A percentile compares a stretch with the other conserved stretches of the same genome.
Evolutionary conservation across 2,797 vertebrate species (phyloP).

Genomic region (Allobates femoralis): DNA sequence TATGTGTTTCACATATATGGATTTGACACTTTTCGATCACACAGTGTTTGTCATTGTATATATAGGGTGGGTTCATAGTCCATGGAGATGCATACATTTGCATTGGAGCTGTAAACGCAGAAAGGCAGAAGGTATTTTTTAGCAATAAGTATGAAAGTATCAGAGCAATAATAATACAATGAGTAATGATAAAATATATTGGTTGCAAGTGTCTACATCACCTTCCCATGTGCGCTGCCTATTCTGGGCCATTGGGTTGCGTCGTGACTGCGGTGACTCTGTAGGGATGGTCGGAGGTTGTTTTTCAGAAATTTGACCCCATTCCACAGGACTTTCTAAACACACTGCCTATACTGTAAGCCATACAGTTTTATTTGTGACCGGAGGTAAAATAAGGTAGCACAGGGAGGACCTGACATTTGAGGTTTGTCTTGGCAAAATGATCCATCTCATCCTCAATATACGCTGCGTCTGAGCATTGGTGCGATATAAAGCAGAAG

Average conservation of each 20-base stretch:
- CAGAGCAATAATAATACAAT: background rate
- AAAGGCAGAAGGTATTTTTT: background rate
- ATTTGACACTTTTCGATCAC: too few species aligned
- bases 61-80: background rate
- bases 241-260: background rate
- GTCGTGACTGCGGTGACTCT: constrained; percentile 11
- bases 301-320: constrained; percentile 36
- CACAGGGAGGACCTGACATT: constrained; percentile 53
- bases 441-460: constrained; percentile 23
- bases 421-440: constrained; percentile 53
- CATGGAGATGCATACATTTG: background rate
- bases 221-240: background rate
- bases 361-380: constrained; percentile 52
- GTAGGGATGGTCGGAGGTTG: constrained; percentile 14
- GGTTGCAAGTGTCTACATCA: background rate
- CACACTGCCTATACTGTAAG: constrained; percentile 43
- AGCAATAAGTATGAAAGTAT: background rate
- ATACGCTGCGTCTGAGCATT: constrained; percentile 30
- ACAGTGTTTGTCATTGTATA: too few species aligned
- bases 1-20: too few species aligned
- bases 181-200: background rate
- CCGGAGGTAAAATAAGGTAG: constrained; percentile 51
- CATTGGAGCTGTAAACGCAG: background rate
- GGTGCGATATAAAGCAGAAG: constrained; percentile 3
- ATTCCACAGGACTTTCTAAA: constrained; percentile 32